Percentiles rank a stretch among this genome's conserved stretches.
phyloP scores from a whole-genome alignment of 2,113 vertebrate species.

The Trinectes maculatus region DNA sequence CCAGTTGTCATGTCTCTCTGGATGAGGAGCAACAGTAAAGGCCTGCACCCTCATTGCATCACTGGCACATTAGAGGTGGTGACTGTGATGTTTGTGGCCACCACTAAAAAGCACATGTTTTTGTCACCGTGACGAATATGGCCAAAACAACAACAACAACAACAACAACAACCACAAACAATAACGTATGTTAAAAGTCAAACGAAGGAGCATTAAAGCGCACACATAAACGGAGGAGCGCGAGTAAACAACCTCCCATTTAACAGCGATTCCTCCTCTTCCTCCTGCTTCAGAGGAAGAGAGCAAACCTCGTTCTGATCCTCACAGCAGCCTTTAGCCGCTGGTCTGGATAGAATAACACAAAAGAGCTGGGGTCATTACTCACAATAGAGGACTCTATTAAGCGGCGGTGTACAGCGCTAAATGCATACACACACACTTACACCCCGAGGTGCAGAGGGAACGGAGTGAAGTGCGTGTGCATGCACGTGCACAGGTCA shows the following conservation, averaged over 20 bases:
- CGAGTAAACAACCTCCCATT: slow-evolving; percentile 44
- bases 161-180: neutral
- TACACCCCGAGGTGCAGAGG: slow-evolving; percentile 48
- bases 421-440: slow-evolving; percentile 47
- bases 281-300: slow-evolving; percentile 36
- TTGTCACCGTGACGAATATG: too few relatives aligned
- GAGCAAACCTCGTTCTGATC: slow-evolving; percentile 48
- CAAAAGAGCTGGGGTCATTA: slow-evolving; percentile 76
- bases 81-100: slow-evolving; percentile 25
- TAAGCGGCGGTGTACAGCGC: slow-evolving; percentile 60
- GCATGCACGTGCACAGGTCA: slow-evolving; percentile 39
- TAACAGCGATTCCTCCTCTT: slow-evolving; percentile 42
- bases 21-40: slow-evolving; percentile 4
- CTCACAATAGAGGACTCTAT: slow-evolving; percentile 77
- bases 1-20: slow-evolving; percentile 39
- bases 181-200: slow-evolving; percentile 21
- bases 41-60: slow-evolving; percentile 37
- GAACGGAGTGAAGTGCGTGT: slow-evolving; percentile 11
- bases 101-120: too few relatives aligned
- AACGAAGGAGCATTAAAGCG: neutral
- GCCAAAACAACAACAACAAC: too few relatives aligned
- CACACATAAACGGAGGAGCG: neutral
- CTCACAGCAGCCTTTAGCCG: slow-evolving; percentile 71
- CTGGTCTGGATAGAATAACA: slow-evolving; percentile 76
- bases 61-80: slow-evolving; percentile 11